phyloP scores from a whole-genome alignment of 2,113 vertebrate genomes.

The Plectropomus leopardus region DNA sequence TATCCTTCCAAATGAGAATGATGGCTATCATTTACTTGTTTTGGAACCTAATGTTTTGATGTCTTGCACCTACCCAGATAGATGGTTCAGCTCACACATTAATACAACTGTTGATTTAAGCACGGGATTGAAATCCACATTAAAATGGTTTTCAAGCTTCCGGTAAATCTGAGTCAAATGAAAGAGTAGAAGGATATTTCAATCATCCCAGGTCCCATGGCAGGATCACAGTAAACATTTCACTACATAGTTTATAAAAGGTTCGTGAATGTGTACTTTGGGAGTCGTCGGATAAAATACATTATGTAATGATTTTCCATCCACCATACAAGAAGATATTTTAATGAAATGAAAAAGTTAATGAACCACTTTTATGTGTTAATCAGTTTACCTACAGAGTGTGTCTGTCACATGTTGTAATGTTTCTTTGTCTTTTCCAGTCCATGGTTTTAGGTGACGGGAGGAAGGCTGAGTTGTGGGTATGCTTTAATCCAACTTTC shows the following conservation, averaged over 20 bases:
- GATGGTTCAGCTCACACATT: too few species aligned
- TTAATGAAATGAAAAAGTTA: neutral
- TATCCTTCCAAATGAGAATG: neutral
- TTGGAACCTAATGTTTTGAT: neutral
- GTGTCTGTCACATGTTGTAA: neutral
- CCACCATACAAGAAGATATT: neutral
- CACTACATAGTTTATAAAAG: slow-evolving; percentile 19
- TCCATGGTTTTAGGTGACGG: slow-evolving; percentile 79
- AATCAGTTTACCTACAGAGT: neutral
- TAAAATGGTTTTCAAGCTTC: slow-evolving; percentile 22
- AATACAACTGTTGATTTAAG: slow-evolving; percentile 33
- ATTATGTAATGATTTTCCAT: slow-evolving; percentile 4
- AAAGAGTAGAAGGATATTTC: slow-evolving; percentile 15
- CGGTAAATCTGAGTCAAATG: neutral
- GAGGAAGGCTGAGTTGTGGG: slow-evolving; percentile 79
- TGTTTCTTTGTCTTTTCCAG: slow-evolving; percentile 71
- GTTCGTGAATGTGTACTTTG: neutral
- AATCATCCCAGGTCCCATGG: slow-evolving; percentile 8
- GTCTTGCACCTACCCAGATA: too few species aligned
- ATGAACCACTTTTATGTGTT: neutral
- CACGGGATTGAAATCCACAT: slow-evolving; percentile 10
- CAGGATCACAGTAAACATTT: slow-evolving; percentile 7
- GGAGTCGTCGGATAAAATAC: slow-evolving; percentile 7
- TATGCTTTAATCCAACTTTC: slow-evolving; percentile 88
- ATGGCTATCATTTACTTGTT: neutral